These are phyloP conservation scores for Apocheima hispidaria DNA, from an alignment of 2,888 invertebrate species.

Conservation along the genomic window DNA sequence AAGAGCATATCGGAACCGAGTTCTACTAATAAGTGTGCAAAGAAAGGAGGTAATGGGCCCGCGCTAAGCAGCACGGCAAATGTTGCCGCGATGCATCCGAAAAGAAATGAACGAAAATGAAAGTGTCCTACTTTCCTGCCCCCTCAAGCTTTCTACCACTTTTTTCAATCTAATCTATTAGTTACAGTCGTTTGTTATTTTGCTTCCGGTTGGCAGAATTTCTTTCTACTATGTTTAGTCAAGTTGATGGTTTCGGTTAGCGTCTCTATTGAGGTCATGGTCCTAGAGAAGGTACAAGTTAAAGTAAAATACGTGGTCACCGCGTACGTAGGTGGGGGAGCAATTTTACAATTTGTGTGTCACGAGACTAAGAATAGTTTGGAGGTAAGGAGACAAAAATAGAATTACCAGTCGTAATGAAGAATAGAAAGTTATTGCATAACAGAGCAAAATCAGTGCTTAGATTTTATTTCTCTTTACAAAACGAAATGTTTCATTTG, in stretches of 20 bases:
- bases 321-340: slow-evolving; percentile 22
- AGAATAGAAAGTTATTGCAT: slow-evolving; percentile 34
- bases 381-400: slow-evolving; percentile 32
- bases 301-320: slow-evolving; percentile 13
- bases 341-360: slow-evolving; percentile 27
- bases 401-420: slow-evolving; percentile 28
- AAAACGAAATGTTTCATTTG: slow-evolving; percentile 13
- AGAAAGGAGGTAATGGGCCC: slow-evolving; percentile 76
- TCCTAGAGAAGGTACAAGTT: slow-evolving; percentile 30
- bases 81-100: slow-evolving; percentile 75
- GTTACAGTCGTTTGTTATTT: slow-evolving; percentile 66
- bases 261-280: slow-evolving; percentile 32
- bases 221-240: slow-evolving; percentile 47
- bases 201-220: slow-evolving; percentile 62
- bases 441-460: slow-evolving; percentile 21
- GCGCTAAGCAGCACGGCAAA: slow-evolving; percentile 75
- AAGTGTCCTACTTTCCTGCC: slow-evolving; percentile 79
- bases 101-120: slow-evolving; percentile 86
- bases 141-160: slow-evolving; percentile 77
- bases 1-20: slow-evolving; percentile 53
- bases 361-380: slow-evolving; percentile 26
- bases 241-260: slow-evolving; percentile 39
- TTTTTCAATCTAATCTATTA: slow-evolving; percentile 78
- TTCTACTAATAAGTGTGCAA: slow-evolving; percentile 64
- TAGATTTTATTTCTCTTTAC: slow-evolving; percentile 20